Base-by-base conservation (phyloP, 1,140 invertebrate genomes). In the Drosophila tristis region DNA sequence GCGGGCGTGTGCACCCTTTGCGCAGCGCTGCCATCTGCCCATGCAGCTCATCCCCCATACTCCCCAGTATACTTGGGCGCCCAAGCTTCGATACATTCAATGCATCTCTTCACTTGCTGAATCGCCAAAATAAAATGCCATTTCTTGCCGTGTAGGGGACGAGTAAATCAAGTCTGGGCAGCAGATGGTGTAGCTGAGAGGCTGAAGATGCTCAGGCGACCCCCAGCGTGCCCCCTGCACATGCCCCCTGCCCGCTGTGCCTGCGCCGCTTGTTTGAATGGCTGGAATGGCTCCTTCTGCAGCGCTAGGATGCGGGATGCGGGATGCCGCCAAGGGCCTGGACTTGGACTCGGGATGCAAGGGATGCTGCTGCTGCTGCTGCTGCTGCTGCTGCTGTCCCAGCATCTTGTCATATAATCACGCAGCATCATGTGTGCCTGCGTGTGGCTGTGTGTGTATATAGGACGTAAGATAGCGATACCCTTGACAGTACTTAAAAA, bases 401-500 rank as follows among this genome's bases (percentile, higher is more conserved):
- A 61, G 62, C 61, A 81, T 65, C 82, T 86, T 87, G 82, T 80
- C 82, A 68, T 59, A 87, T 78, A 87, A 71, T 81, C 78, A 80
- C 76, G 51, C 72, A 67, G 39, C 31, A 25, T 48, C 47, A 35
- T 9, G 31, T 67, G 66, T 53, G n/a, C n/a, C n/a, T n/a, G n/a
- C n/a, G n/a, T 35, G 31, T 50, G 25, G 44, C 39, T 15, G 35
- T 51, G 55, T 56, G 57, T 67, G 66, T 53, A 35, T 66, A 79
- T 63, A 70, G 74, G 81, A 75, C 64, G 49, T 50, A 70, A 87
- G 82, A 87, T 89, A 87, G 82, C 82, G 84, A 89, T 87, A 87
- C 82, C 84, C 82, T 82, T 87, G 82, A 89, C 84, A 87, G 82
- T 87, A 82, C 82, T 87, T 87, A 89, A 87, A 87, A 81, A 81